Evolutionary conservation across 2,113 vertebrate genomes (phyloP).

Genomic region (Lethenteron camtschaticum): DNA sequence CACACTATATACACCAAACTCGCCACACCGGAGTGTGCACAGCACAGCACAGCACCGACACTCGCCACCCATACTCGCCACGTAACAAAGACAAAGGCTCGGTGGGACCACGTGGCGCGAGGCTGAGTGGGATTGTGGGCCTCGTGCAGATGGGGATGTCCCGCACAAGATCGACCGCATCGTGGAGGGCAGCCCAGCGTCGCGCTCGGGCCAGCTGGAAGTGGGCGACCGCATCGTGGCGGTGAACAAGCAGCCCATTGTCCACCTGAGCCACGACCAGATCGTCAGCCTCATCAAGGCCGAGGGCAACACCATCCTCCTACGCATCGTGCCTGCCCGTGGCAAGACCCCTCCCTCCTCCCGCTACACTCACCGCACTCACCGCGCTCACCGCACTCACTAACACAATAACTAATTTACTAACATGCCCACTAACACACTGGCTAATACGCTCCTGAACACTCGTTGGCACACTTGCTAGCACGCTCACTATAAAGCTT

Average conservation of each 20-base stretch:
- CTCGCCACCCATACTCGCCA: too few species aligned
- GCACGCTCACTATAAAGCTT: not conserved
- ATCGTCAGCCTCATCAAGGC: constrained; percentile 99
- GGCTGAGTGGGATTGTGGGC: too few species aligned
- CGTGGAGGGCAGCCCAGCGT: constrained; percentile 89
- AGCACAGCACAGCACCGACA: too few species aligned
- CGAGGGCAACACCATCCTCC: constrained; percentile 84
- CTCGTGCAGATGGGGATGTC: constrained; percentile 32
- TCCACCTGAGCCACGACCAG: constrained; percentile 90
- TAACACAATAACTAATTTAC: not conserved
- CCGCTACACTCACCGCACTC: too few species aligned
- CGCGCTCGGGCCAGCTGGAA: constrained; percentile 81
- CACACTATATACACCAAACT: too few species aligned
- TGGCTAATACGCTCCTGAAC: not conserved
- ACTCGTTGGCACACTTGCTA: not conserved
- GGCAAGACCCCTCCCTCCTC: constrained; percentile 32
- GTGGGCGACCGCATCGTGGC: constrained; percentile 94
- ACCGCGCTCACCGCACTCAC: too few species aligned
- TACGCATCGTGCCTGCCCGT: constrained; percentile 94
- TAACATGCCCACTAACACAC: not conserved
- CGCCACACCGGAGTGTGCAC: too few species aligned
- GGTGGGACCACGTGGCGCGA: too few species aligned
- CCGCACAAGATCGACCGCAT: constrained; percentile 95
- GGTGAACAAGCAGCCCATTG: constrained; percentile 81
- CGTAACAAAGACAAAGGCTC: too few species aligned